Evolutionary conservation across 2,113 vertebrate species (phyloP), one percentile per base, ranked within the genome.

Genomic region (Gorsachius goisagi): DNA sequence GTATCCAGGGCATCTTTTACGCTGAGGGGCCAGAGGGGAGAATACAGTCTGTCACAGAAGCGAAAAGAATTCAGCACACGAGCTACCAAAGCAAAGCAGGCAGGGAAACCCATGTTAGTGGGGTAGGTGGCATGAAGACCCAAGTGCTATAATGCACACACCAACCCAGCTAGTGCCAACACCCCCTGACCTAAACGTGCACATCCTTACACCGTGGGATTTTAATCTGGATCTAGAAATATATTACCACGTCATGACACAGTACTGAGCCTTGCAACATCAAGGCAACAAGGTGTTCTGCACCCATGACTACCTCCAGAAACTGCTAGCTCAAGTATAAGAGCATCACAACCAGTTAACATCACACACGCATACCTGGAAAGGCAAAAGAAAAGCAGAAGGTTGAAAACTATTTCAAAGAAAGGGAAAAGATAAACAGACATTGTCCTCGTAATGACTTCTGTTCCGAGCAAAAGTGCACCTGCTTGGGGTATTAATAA

Each of bases 401-500:
- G 28, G 13, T 7, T 49, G 35, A 78, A 39, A 92, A 52, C 12
- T 33, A 16, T 9, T 60, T 17, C 18, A 78, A 78, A 89, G 4
- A 53, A 77, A 63, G 23, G 9, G 20, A 73, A 81, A 88, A 75
- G 26, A 55, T 7, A 85, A 28, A 63, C 12, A 35, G 39, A 60
- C 0, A 0, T 10, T 35, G 22, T 19, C 30, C 22, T 75, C 3
- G 0, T 12, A 22, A n/a, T 1, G 2, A 50, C 30, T 68, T 81
- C 68, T 59, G 13, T 8, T 45, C 19, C 5, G 15, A 30, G 47
- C 19, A 66, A 83, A 87, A 85, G 1, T 32, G 49, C 32, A 90
- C 44, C 32, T 35, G 79, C 13, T 22, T 37, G 19, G 79, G 14
- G 5, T 66, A 50, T 37, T 58, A 66, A 39, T 50, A 81, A 72